Percentiles rank a stretch among this genome's conserved stretches.
These are phyloP conservation scores for Yasuhikotakia modesta DNA, from an alignment of 2,797 vertebrate genomes.

Conservation along the genomic window DNA sequence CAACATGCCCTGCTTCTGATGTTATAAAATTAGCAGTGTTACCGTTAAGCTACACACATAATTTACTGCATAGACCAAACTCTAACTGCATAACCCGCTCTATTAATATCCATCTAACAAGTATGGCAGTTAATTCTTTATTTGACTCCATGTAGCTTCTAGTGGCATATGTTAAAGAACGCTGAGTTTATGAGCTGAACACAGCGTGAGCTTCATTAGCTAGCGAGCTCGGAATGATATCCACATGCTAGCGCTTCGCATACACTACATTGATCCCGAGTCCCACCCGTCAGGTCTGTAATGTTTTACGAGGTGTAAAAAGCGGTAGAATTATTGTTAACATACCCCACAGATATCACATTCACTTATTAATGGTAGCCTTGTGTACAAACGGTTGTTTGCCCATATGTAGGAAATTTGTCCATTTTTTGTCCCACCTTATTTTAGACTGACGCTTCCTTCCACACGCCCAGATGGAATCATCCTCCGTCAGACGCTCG, in stretches of 20 bases:
- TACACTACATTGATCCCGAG: constrained; percentile 56
- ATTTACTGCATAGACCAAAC: constrained; percentile 6
- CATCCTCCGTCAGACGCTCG: neutral
- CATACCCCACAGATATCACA: neutral
- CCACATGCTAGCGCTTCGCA: constrained; percentile 59
- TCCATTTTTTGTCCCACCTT: neutral
- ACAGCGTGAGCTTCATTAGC: constrained; percentile 46
- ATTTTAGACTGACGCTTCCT: too few species aligned
- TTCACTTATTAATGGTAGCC: too few species aligned
- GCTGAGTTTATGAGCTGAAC: constrained; percentile 31
- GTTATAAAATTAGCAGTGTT: neutral
- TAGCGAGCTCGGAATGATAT: neutral
- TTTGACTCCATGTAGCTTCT: constrained; percentile 28
- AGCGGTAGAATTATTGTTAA: neutral
- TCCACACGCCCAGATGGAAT: neutral
- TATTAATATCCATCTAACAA: constrained; percentile 46
- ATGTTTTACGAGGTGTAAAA: constrained; percentile 17
- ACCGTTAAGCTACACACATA: neutral
- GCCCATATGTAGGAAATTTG: too few species aligned
- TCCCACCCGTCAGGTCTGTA: constrained; percentile 21
- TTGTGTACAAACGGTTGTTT: too few species aligned
- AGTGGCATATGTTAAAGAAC: constrained; percentile 29
- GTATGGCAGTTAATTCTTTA: constrained; percentile 40
- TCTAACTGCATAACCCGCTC: constrained; percentile 6
- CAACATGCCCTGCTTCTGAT: constrained; percentile 9